Base-by-base conservation (phyloP, 2,797 vertebrate species). In the Pangasius larnaudii region DNA sequence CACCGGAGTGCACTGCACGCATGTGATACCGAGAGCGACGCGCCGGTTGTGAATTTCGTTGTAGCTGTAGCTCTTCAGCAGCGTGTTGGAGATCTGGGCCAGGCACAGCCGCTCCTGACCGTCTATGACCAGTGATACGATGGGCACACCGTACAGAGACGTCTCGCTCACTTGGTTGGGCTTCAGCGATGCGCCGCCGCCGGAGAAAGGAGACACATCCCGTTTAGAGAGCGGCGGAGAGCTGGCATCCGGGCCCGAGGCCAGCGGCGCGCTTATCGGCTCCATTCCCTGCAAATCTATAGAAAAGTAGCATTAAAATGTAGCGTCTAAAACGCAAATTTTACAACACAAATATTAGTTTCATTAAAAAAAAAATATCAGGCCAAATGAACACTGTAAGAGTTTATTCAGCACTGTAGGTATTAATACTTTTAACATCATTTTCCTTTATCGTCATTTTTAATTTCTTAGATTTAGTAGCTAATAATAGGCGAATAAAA, bases 91-190 rank as follows among this genome's bases (percentile, higher is more conserved):
- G 89, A 98, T 98, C 94, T 98, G 97, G 27, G 97, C 97, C 93
- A 98, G 93, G 88, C 97, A 98, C 87, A 98, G 96, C 75, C 97
- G 95, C 95, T 99, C 98, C 94, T 97, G 97, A 2, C 98, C 98
- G 95, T 99, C 98, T 92, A 99, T 99, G 85, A 99, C 97, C 94
- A 99, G 94, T 13, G 95, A 98, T 53, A 99, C 98, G 94, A 99
- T 99, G 92, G 97, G 98, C 72, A 99, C 97, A 85, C 98, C 98
- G 93, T 99, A 99, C 92, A 99, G 94, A 33, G 96, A 97, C 72
- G 98, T 97, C 96, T 99, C 98, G 59, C 98, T 98, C 94, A 99
- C 98, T 93, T 98, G 97, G 95, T 99, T 99, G 49, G 98, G 97
- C 90, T 99, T 99, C 90, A 98, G 96, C 90, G 96, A 94, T 91